Base-by-base conservation (phyloP, 2,888 invertebrate genomes). In the Hetaerina titia region DNA sequence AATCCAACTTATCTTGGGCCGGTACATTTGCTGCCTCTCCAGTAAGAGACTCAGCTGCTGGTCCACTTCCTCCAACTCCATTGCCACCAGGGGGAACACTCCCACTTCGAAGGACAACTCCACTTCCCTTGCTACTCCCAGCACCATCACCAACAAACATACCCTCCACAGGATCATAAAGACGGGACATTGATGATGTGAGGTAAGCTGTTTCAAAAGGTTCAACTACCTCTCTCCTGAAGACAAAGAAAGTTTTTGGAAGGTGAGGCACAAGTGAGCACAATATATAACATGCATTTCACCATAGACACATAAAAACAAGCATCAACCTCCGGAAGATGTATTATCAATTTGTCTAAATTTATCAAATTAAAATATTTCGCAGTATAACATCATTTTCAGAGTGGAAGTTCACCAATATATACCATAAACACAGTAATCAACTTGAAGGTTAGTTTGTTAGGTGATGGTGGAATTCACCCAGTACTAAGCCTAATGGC, bases 121-220 rank as follows among this genome's bases (percentile, higher is more conserved):
- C 69, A 56, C 92, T 56, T 57, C 56, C 92, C n/a, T 92, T 92
- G 15, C 56, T 74, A 19, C 56, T 74, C 15, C 64, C 97, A 95
- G 97, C 97, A 96, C 97, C 97, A 95, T 98, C 97, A 94, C 97
- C 97, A 96, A 98, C 97, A 96, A 98, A 99, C 97, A 98, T 98
- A 95, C 98, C 98, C 96, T 99, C 98, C 0, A 99, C 98, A 13
- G 98, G 98, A 96, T 99, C 98, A 95, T 99, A 97, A 57, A 99
- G 97, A 95, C 98, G 98, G 0, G 98, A 98, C 95, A 99, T 97
- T 1, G 99, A 99, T 96, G 98, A 98, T 0, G 98, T 98, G 94
- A 99, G 96, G 96, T 99, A 99, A 0, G 98, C 98, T 96, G 98
- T 98, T 97, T 99, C 99, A 97, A 98, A 98, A 96, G 98, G 97